phyloP scores from a whole-genome alignment of 2,113 vertebrate genomes.

The Microtus pennsylvanicus region DNA sequence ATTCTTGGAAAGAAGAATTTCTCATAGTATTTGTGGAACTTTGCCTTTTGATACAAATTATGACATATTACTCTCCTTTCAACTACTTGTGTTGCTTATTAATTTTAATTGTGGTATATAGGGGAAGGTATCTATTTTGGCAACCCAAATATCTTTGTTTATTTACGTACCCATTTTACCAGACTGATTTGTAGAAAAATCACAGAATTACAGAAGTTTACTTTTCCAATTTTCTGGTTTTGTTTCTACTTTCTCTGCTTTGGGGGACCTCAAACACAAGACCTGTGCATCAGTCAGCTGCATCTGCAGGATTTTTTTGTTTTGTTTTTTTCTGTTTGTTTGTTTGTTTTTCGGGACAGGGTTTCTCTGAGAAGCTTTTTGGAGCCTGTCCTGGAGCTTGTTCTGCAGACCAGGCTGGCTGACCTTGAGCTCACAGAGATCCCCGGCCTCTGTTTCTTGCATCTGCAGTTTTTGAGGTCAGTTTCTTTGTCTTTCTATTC shows the following conservation, averaged over 20 bases:
- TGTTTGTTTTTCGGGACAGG: no score
- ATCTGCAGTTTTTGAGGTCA: neutral
- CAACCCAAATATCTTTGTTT: conserved; percentile 9
- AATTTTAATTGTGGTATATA: conserved; percentile 19
- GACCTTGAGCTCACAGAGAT: no score
- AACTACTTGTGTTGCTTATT: conserved; percentile 9
- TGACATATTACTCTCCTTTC: conserved; percentile 11
- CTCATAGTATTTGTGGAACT: conserved; percentile 14
- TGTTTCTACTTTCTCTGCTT: neutral
- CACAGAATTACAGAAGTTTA: conserved; percentile 10
- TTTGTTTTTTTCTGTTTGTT: no score
- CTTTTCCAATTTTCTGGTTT: neutral
- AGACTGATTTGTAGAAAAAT: neutral
- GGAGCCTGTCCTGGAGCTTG: no score
- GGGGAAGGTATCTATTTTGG: neutral
- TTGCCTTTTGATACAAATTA: conserved; percentile 56
- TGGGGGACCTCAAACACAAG: neutral
- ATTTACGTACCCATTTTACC: neutral
- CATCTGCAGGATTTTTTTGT: neutral
- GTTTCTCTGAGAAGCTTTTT: no score
- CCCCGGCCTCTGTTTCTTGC: no score
- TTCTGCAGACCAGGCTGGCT: no score
- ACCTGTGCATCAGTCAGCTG: neutral
- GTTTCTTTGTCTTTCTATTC: conserved; percentile 10
- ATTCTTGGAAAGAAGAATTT: conserved; percentile 30